phyloP scores from a whole-genome alignment of 92 coral and sea anemone genomes.

The Virgularia gustaviana region DNA sequence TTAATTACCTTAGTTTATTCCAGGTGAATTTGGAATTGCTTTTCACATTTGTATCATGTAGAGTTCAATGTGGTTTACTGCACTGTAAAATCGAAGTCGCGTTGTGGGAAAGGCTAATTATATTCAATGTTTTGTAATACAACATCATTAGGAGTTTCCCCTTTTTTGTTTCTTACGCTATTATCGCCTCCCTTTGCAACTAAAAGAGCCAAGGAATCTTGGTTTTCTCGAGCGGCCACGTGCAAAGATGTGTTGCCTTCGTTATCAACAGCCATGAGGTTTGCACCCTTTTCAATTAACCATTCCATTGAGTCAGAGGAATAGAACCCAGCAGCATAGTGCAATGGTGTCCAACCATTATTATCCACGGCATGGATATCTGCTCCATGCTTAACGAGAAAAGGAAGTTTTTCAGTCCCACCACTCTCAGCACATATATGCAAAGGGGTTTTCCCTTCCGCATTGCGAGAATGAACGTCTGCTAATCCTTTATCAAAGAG shows the following conservation, averaged over 20 bases:
- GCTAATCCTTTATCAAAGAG: slow-evolving; percentile 26
- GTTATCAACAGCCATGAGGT: slow-evolving; percentile 22
- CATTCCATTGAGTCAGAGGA: neutral
- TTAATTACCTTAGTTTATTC: no score
- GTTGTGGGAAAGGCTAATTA: no score
- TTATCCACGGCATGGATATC: slow-evolving; percentile 3
- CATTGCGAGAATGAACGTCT: slow-evolving; percentile 27
- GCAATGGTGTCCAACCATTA: neutral
- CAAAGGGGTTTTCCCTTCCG: slow-evolving; percentile 27
- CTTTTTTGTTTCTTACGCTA: slow-evolving; percentile 17
- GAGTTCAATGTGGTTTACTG: no score
- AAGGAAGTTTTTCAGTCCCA: neutral
- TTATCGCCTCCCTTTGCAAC: slow-evolving; percentile 29
- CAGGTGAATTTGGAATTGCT: no score
- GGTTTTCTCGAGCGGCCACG: slow-evolving; percentile 11
- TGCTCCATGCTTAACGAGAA: slow-evolving; percentile 18
- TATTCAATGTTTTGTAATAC: neutral
- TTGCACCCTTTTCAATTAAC: slow-evolving; percentile 25
- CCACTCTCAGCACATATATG: neutral
- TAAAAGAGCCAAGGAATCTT: slow-evolving; percentile 5
- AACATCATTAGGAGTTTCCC: slow-evolving; percentile 30
- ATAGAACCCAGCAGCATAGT: neutral
- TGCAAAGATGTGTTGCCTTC: slow-evolving; percentile 31
- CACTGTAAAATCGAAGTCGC: no score
- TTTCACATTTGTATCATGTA: no score